Evolutionary conservation across 2,888 invertebrate species (phyloP), one percentile per base, ranked within the genome.

Genomic region (Perithous albicinctus): DNA sequence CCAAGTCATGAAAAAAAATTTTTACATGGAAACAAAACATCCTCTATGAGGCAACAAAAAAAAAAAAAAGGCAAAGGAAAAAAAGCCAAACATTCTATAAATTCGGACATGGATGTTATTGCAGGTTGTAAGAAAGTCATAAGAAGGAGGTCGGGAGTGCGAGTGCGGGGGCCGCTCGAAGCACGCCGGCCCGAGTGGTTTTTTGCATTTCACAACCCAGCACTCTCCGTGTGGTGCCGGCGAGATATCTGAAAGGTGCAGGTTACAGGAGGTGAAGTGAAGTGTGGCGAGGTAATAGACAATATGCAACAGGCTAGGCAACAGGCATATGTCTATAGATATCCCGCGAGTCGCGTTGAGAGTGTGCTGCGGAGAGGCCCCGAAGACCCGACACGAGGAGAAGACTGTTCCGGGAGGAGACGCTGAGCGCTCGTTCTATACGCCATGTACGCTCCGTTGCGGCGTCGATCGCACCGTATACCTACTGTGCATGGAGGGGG

Each of bases 211-310:
- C 85, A 83, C 85, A 85, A 85, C 79, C 74, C 74, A 89, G 85
- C 85, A 86, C 89, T 89, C 88, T 87, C 86, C 41, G 43, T 70
- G 76, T 69, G 84, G 74, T 86, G 89, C 87, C 88, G 89, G 89
- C 90, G 89, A 90, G 89, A 90, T 89, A 89, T 86, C 88, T 87
- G 88, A 88, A 86, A 89, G 89, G 89, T 88, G 87, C 90, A 91
- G 90, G 88, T 89, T 89, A 89, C 85, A 86, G 85, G 83, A 85
- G 85, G 84, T 79, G 84, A 85, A 86, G 85, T 84, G 86, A 84
- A 84, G 86, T 85, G 86, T 85, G 85, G 87, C 86, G 87, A 87
- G 85, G 84, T 83, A 83, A 84, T 83, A 81, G 83, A 83, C 84
- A 83, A 84, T 79, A 79, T 85, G 86, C 87, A 86, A 87, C 85